Conservation (phyloP, 1,140 invertebrate species). For the Leucophenga varia region DNA sequence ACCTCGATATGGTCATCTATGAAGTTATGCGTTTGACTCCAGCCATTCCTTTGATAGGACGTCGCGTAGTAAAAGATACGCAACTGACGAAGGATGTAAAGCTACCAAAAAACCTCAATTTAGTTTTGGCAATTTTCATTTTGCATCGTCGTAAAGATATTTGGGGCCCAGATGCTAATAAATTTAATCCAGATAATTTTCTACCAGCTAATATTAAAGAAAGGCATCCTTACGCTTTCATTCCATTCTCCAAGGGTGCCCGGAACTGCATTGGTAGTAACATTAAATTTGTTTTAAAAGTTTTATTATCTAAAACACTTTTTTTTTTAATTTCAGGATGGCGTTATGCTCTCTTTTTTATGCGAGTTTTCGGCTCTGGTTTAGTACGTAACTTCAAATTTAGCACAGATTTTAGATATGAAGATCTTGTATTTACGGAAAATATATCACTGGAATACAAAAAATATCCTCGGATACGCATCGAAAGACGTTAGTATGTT, state of each 20-base stretch:
- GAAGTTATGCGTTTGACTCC: constrained; percentile 21
- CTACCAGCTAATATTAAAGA: constrained; percentile 47
- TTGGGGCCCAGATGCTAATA: constrained; percentile 59
- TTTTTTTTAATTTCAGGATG: too few species aligned
- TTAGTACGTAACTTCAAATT: constrained; percentile 35
- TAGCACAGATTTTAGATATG: constrained; percentile 27
- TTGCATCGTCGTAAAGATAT: constrained; percentile 16
- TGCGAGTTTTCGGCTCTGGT: constrained; percentile 27
- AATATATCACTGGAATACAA: constrained; percentile 23
- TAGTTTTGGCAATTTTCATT: constrained; percentile 17
- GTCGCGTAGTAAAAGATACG: constrained; percentile 2
- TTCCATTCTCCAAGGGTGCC: constrained; percentile 62
- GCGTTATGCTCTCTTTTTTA: constrained; percentile 26
- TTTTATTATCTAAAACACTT: too few species aligned
- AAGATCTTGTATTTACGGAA: constrained; percentile 28
- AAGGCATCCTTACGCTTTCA: constrained; percentile 56
- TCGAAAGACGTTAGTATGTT: too few species aligned
- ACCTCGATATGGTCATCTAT: constrained; percentile 19
- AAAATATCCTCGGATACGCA: too few species aligned
- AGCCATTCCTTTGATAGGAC: constrained; percentile 16
- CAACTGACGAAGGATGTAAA: constrained; percentile 1
- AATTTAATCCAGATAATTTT: constrained; percentile 65
- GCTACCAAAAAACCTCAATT: constrained; percentile 14
- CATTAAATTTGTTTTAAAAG: not conserved
- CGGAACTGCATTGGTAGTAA: constrained; percentile 61